Percentiles rank a stretch among this genome's conserved stretches.
These are phyloP conservation scores for Taphrorychus bicolor DNA, from an alignment of 2,888 invertebrate species.

Conservation along the genomic window DNA sequence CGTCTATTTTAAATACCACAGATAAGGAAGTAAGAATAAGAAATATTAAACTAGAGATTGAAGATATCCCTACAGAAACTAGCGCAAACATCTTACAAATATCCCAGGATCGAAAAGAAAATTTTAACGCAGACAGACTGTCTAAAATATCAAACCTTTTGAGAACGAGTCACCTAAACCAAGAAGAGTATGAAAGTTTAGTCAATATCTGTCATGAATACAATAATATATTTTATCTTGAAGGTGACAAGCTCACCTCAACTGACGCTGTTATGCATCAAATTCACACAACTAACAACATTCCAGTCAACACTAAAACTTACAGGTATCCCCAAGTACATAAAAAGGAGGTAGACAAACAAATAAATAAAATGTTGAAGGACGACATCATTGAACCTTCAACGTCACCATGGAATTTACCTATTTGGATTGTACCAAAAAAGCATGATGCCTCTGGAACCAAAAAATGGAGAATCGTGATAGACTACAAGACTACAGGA, in stretches of 20 bases:
- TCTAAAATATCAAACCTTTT: background rate
- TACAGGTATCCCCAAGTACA: constrained; percentile 17
- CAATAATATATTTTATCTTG: constrained; percentile 10
- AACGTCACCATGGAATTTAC: constrained; percentile 10
- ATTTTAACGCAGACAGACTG: background rate
- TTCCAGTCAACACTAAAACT: constrained; percentile 5
- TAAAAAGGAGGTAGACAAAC: constrained; percentile 11
- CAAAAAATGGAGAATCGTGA: constrained; percentile 16
- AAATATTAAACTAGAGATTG: background rate
- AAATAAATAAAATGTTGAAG: constrained; percentile 12
- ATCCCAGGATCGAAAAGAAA: background rate
- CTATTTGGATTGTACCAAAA: constrained; percentile 16
- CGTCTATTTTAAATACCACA: background rate
- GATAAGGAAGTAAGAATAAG: background rate
- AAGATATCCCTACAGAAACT: background rate
- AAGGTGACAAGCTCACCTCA: constrained; percentile 8
- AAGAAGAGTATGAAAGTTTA: constrained; percentile 7
- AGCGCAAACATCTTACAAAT: background rate
- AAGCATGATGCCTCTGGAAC: constrained; percentile 15
- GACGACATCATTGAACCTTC: constrained; percentile 12
- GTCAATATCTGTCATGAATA: constrained; percentile 4
- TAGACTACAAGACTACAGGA: constrained; percentile 15
- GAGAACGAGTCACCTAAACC: constrained; percentile 2
- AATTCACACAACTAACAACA: background rate
- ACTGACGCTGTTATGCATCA: constrained; percentile 8